phyloP scores from a whole-genome alignment of 2,797 vertebrate genomes.

The Allobates femoralis region DNA sequence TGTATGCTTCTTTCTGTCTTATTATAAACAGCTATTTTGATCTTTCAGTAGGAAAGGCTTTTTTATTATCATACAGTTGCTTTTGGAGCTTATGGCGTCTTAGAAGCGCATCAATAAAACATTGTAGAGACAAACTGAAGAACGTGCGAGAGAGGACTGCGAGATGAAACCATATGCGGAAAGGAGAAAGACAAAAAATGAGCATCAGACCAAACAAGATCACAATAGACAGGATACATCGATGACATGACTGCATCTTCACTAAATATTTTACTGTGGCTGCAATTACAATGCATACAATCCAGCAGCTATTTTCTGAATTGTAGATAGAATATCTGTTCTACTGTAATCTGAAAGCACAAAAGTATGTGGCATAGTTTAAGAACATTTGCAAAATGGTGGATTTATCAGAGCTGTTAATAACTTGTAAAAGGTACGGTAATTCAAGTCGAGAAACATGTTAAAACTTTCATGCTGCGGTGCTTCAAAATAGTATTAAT shows the following conservation, averaged over 20 bases:
- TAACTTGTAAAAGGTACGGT: slow-evolving; percentile 38
- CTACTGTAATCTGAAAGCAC: slow-evolving; percentile 25
- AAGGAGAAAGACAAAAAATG: not conserved
- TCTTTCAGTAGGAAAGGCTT: slow-evolving; percentile 37
- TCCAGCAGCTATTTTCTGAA: slow-evolving; percentile 9
- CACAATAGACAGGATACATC: slow-evolving; percentile 22
- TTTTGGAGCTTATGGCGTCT: slow-evolving; percentile 22
- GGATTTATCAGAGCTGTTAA: slow-evolving; percentile 38
- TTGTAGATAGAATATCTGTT: not conserved
- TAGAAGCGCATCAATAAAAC: slow-evolving; percentile 50
- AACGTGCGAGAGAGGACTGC: not conserved
- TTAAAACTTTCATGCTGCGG: not conserved
- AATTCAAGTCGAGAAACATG: slow-evolving; percentile 29
- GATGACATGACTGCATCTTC: not conserved
- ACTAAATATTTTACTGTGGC: slow-evolving; percentile 22
- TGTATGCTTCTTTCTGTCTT: slow-evolving; percentile 21
- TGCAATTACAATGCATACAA: slow-evolving; percentile 7
- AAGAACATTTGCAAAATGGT: slow-evolving; percentile 20
- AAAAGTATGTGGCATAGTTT: slow-evolving; percentile 12
- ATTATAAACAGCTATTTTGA: slow-evolving; percentile 43
- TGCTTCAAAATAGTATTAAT: not conserved
- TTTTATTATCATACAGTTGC: slow-evolving; percentile 56
- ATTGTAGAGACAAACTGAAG: slow-evolving; percentile 37
- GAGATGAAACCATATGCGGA: slow-evolving; percentile 20
- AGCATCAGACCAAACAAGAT: slow-evolving; percentile 12